Base-by-base conservation (phyloP, 2,888 invertebrate genomes). In the Tipula lateralis region DNA sequence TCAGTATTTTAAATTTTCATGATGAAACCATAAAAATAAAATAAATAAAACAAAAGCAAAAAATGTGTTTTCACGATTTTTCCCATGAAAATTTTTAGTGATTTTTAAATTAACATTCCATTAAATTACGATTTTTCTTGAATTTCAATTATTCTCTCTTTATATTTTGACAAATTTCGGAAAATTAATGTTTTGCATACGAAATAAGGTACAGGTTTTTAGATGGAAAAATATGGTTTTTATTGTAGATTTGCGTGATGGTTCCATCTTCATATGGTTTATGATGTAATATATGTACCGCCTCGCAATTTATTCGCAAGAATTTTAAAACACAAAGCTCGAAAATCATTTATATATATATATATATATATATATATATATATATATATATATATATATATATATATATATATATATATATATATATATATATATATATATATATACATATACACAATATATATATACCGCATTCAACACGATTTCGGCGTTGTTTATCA, bases 71-170 rank as follows among this genome's bases (percentile, higher is more conserved):
- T 66, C 19, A 66, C 66, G 66, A 66, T 66, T 66, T 66, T 7
- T 66, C 7, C 9, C 24, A 66, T 24, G 24, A 66, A 66, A 19
- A 24, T 66, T 66, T 66, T 66, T 66, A 66, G 24, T 66, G 66
- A 66, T 66, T 66, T 66, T 66, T 66, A 66, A 66, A 66, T 66
- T 66, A 66, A 66, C 66, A 66, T 66, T 66, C 66, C 66, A 66
- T 66, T 66, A 66, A 66, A 66, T 66, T 66, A 24, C 66, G 66
- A 66, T 66, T 66, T 66, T 66, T 66, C 66, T 66, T 66, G 66
- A 66, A 66, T 66, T 66, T 66, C 66, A 66, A 66, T 66, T 66
- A 66, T 24, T 66, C 24, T 66, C 24, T 66, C 66, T 66, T 66
- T 24, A 1, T 66, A 24, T 66, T 66, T 66, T 66, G 9, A 24